Evolutionary conservation across 2,113 vertebrate genomes (phyloP), one percentile per base, ranked within the genome.

Genomic region (Tachycineta bicolor): DNA sequence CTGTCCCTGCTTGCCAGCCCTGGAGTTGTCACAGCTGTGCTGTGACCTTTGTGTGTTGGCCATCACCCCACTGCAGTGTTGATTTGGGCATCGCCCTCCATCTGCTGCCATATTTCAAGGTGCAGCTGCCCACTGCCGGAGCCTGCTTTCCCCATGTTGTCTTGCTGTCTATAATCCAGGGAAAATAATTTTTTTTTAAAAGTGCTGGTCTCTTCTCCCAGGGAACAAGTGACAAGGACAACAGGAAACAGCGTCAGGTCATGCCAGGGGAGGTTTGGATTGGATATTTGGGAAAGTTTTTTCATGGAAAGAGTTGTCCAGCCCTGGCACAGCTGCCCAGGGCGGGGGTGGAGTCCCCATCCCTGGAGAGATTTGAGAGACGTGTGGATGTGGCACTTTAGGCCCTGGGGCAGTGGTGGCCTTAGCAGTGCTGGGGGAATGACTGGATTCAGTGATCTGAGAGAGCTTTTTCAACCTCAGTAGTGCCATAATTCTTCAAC

Each of bases 11-110:
- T 39, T 20, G 12, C 37, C 52, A 47, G 50, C 70, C 22, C 34
- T 12, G 5, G 13, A 56, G 55, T 2, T 31, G 37, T 62, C 43
- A 11, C 50, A 59, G 39, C 47, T 49, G 31, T 52, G 67, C 76
- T 58, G 71, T 31, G 56, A 29, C 39, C 37, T 67, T 34, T 12
- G 21, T 18, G 0, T 11, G 43, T 34, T 49, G 58, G 71, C 77
- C 43, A 0, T 41, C n/a, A 17, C 29, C 55, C 41, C 18, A 4
- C 39, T 10, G 14, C 2, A 5, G 19, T 3, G 14, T 9, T 63
- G 26, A 10, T 28, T 37, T 34, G 71, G 18, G 80, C 4, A 2
- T 33, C 39, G 14, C 5, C 34, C 25, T 75, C 31, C 34, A 8
- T 18, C 53, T 25, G 75, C 67, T 70, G 75, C 70, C 2, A 1